Conservation (phyloP, 2,797 vertebrate genomes). For the Scolopax rusticola region DNA sequence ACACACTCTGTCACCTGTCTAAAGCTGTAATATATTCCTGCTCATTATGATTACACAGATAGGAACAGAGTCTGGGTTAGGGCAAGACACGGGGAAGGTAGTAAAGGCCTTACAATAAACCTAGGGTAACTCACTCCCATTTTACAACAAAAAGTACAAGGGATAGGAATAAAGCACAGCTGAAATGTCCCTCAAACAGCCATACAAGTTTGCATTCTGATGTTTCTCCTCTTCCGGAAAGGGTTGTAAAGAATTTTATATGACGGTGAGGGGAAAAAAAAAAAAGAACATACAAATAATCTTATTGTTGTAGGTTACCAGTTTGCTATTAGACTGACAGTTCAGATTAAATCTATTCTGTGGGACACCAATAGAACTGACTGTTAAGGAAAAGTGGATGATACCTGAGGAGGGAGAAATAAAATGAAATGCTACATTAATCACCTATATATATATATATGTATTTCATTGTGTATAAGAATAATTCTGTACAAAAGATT, state of each 20-base stretch:
- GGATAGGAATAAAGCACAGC: background rate
- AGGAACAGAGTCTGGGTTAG: background rate
- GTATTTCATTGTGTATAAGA: background rate
- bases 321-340: background rate
- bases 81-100: background rate
- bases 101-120: background rate
- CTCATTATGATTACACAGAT: background rate
- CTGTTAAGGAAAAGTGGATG: background rate
- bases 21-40: background rate
- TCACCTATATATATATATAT: background rate
- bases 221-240: background rate
- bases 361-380: background rate
- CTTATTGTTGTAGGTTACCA: background rate
- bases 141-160: background rate
- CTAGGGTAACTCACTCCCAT: background rate
- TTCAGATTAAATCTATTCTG: background rate
- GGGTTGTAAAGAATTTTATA: background rate
- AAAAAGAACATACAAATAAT: background rate
- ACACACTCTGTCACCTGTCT: background rate
- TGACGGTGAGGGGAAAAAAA: fast-evolving
- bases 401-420: background rate
- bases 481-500: background rate
- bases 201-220: background rate
- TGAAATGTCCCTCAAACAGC: background rate
- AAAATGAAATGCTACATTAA: background rate